Conservation (phyloP, 2,797 vertebrate species). For the Ataeniobius toweri region DNA sequence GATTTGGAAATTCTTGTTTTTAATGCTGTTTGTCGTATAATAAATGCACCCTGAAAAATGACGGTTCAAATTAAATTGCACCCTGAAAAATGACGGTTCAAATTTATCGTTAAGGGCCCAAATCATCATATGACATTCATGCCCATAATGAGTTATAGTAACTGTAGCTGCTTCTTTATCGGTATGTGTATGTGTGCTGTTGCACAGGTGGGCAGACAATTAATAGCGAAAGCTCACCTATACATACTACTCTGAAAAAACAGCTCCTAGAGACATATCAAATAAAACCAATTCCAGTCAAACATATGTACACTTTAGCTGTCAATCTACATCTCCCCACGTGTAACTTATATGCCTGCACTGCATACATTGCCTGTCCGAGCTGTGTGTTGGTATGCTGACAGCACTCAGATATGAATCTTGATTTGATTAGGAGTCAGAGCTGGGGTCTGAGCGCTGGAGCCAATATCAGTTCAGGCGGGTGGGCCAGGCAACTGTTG, state of each 20-base stretch:
- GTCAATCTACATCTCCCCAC: constrained; percentile 69
- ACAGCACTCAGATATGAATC: constrained; percentile 80
- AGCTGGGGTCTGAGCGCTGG: constrained; percentile 73
- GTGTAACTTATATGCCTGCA: constrained; percentile 76
- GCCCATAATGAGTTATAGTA: constrained; percentile 16
- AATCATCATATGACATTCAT: not conserved
- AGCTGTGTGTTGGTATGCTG: constrained; percentile 74
- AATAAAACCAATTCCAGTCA: constrained; percentile 58
- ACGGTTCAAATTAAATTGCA: not conserved
- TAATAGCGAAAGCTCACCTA: constrained; percentile 36
- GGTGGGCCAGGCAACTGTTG: constrained; percentile 61
- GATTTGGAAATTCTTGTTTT: not conserved
- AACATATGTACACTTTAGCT: constrained; percentile 68
- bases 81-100: not conserved
- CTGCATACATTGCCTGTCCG: constrained; percentile 39
- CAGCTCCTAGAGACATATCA: constrained; percentile 48
- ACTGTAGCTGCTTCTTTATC: constrained; percentile 21
- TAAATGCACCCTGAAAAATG: not conserved
- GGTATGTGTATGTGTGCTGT: not conserved
- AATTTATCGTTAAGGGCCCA: not conserved
- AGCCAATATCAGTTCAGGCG: constrained; percentile 52
- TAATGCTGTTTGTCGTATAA: not conserved
- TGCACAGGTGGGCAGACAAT: constrained; percentile 31
- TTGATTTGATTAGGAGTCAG: constrained; percentile 89
- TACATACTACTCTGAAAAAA: constrained; percentile 34